phyloP scores from a whole-genome alignment of 1,140 invertebrate genomes.

The Dolichoris vasculosae region DNA sequence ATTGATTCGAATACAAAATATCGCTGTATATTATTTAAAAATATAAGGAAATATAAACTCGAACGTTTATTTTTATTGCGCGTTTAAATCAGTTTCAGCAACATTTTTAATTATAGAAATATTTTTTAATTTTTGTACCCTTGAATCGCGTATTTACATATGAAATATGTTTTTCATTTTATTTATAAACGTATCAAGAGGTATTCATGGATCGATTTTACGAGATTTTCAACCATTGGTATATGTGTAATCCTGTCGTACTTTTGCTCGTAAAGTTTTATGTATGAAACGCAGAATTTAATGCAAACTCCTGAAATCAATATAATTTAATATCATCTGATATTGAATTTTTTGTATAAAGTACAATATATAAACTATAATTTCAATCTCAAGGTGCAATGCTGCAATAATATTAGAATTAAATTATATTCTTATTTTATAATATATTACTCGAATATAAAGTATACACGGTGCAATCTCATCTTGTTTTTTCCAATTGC shows the following conservation, averaged over 20 bases:
- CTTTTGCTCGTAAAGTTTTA: constrained; percentile 33
- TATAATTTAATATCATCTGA: constrained; percentile 23
- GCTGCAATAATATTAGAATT: not conserved
- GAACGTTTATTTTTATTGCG: not conserved
- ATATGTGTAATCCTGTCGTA: not conserved
- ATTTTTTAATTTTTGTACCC: not conserved
- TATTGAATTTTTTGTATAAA: constrained; percentile 38
- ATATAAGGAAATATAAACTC: too few relatives aligned
- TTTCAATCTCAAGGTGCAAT: not conserved
- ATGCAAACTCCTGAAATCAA: constrained; percentile 17
- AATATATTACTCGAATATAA: too few relatives aligned
- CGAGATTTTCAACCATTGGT: not conserved
- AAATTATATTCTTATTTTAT: not conserved
- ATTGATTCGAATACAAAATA: too few relatives aligned
- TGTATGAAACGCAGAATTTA: constrained; percentile 1
- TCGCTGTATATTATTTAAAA: too few relatives aligned
- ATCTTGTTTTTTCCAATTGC: too few relatives aligned
- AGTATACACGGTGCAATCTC: too few relatives aligned
- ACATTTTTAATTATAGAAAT: not conserved
- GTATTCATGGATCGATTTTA: constrained; percentile 10
- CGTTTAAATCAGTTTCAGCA: too few relatives aligned
- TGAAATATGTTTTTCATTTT: constrained; percentile 14
- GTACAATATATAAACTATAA: not conserved
- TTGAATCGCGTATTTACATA: not conserved
- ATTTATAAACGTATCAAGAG: not conserved